Conservation (phyloP, 1,140 invertebrate genomes). For the Heliconius congener region DNA sequence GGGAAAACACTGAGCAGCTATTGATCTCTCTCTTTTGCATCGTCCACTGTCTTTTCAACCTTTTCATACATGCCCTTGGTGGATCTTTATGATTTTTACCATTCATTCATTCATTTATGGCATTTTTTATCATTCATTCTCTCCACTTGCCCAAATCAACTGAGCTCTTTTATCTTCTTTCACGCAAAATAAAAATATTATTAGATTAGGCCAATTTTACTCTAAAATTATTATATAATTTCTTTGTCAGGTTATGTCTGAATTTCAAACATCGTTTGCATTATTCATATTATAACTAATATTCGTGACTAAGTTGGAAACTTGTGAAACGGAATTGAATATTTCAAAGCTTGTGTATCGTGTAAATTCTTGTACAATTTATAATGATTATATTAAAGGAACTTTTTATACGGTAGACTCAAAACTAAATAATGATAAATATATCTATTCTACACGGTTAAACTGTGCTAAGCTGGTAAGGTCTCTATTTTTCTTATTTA, state of each 20-base stretch:
- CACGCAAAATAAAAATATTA: background rate
- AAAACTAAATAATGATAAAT: too few species aligned
- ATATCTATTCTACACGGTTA: too few species aligned
- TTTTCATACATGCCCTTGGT: too few species aligned
- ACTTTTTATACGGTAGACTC: background rate
- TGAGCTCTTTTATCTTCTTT: too few species aligned
- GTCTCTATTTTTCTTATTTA: too few species aligned
- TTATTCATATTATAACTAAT: slow-evolving; percentile 8
- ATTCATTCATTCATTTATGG: too few species aligned
- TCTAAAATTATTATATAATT: background rate
- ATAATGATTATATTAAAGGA: background rate
- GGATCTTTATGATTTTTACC: too few species aligned
- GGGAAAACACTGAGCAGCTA: background rate
- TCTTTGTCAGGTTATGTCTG: background rate
- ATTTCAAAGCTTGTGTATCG: background rate
- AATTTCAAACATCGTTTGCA: slow-evolving; percentile 1
- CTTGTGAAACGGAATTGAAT: background rate
- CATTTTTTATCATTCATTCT: too few species aligned
- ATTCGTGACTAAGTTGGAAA: background rate
- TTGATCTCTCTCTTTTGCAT: too few species aligned
- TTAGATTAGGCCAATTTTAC: background rate
- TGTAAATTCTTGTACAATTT: background rate
- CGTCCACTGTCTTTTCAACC: too few species aligned
- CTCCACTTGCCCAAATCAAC: too few species aligned
- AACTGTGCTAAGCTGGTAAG: too few species aligned